Base-by-base conservation (phyloP, 2,113 vertebrate species). In the Scalopus aquaticus region DNA sequence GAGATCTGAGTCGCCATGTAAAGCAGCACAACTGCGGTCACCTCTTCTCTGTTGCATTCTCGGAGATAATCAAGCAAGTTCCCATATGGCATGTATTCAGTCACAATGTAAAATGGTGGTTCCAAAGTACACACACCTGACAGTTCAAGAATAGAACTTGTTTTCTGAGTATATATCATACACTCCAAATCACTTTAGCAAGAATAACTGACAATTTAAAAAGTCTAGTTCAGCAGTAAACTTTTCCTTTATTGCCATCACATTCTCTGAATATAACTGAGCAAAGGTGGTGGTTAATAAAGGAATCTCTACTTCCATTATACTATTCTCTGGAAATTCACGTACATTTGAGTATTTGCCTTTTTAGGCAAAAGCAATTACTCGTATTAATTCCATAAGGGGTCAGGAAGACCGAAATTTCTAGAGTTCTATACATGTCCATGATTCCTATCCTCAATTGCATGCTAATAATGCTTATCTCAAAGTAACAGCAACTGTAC, bases 1-100 rank as follows among this genome's bases (percentile, higher is more conserved):
- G 99, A 99, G 98, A 99, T 99, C 98, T 99, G 99, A 0, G 99
- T 99, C 93, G 99, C 99, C 99, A 99, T 99, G 97, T 99, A 99
- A 6, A 99, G 99, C 87, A 99, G 98, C 67, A 99, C 99, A 4
- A 99, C 99, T 0, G 99, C 99, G 0, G 99, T 99, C 97, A 99
- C 99, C 96, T 99, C 99, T 77, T 99, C 99, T 0, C 99, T 98
- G 97, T 98, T 99, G 98, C 99, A 99, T 35, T 99, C 99, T 8
- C 99, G 98, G 87, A 99, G 98, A 72, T 99, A 99, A 95, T 99
- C 99, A 10, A 99, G 98, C 95, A 99, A 97, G 98, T 99, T 99
- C 65, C 99, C 99, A 1, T 99, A 99, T 0, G 99, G 99, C 99
- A 99, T 99, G 98, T 99, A 99, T 83, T 99, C 99, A 0, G 99